Conservation (phyloP, 2,888 invertebrate genomes). For the Drosophila robusta region DNA sequence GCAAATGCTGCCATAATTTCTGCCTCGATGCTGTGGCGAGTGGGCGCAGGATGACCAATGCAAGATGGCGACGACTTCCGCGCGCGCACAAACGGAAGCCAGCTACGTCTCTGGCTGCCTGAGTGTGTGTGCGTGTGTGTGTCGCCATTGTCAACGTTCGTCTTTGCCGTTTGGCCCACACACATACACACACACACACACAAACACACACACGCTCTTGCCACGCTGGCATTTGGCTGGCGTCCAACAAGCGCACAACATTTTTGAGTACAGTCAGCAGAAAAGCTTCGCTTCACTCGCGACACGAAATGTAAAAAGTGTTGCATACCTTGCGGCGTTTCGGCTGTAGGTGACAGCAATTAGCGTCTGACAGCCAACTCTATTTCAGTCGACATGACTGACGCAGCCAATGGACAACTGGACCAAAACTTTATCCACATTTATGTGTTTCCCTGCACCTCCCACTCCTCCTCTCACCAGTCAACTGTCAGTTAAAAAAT, state of each 20-base stretch:
- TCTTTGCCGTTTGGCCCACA: constrained; percentile 67
- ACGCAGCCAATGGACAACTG: constrained; percentile 19
- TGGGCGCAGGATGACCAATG: constrained; percentile 80
- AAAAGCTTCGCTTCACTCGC: constrained; percentile 48
- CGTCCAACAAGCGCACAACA: constrained; percentile 64
- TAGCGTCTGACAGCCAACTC: constrained; percentile 40
- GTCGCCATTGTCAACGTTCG: constrained; percentile 68
- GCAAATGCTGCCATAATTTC: constrained; percentile 81
- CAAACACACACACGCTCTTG: constrained; percentile 39
- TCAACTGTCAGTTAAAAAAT: background rate
- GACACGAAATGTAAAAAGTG: constrained; percentile 28
- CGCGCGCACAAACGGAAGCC: constrained; percentile 74
- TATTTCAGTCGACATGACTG: constrained; percentile 21
- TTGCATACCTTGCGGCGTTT: constrained; percentile 55
- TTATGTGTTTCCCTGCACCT: background rate
- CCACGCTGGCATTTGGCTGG: constrained; percentile 55
- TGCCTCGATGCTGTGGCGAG: constrained; percentile 64
- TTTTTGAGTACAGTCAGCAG: constrained; percentile 77
- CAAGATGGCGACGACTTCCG: constrained; percentile 80
- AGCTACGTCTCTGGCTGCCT: constrained; percentile 56
- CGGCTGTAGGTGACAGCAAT: constrained; percentile 50
- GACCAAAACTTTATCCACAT: constrained; percentile 14
- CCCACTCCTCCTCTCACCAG: background rate
- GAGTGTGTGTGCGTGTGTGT: constrained; percentile 19
- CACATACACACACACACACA: constrained; percentile 30